Base-by-base conservation (phyloP, 2,113 vertebrate genomes). In the Oreochromis aureus region DNA sequence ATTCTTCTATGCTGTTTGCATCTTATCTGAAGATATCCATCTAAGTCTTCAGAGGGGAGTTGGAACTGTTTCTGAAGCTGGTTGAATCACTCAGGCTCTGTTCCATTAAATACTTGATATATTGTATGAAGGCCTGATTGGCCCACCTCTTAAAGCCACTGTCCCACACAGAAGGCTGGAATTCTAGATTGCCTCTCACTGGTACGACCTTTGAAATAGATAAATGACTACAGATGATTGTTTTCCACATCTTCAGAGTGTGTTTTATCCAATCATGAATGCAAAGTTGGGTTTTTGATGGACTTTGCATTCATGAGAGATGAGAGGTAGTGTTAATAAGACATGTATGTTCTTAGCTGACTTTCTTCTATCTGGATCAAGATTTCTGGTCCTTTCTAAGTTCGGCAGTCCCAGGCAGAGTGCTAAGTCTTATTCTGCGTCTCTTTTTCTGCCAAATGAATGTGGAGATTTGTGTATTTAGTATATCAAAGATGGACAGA, bases 21-120 rank as follows among this genome's bases (percentile, higher is more conserved):
- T 36, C 34, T 39, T 39, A 10, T 39, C 36, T 39, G 7, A 39
- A 39, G 36, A 39, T 0, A 58, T 58, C 0, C 0, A 58, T 56
- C 22, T 58, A 58, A 58, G 12, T 1, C 24, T 58, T 59, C 5
- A 16, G 13, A 16, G 56, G 56, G 56, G 13, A 30, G 24, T 59
- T 59, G 56, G 56, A 59, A 59, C 13, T 59, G 13, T 59, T 59
- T 30, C 13, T 59, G 13, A 59, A 30, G 24, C 13, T 58, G 56
- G 24, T 58, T 58, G 16, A 58, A 0, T 16, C 4, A 30, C 56
- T 58, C 13, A 3, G 16, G 0, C 7, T 32, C 0, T 59, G 27
- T 59, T 32, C 27, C 27, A 1, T 16, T 18, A 0, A 30, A 59
- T 59, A 59, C 24, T 30, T 59, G 3, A 30, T 59, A 16, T 58